A percentile compares a stretch with the other conserved stretches of the same genome.
These are phyloP conservation scores for Episyrphus balteatus DNA, from an alignment of 1,140 invertebrate genomes.

Conservation along the genomic window DNA sequence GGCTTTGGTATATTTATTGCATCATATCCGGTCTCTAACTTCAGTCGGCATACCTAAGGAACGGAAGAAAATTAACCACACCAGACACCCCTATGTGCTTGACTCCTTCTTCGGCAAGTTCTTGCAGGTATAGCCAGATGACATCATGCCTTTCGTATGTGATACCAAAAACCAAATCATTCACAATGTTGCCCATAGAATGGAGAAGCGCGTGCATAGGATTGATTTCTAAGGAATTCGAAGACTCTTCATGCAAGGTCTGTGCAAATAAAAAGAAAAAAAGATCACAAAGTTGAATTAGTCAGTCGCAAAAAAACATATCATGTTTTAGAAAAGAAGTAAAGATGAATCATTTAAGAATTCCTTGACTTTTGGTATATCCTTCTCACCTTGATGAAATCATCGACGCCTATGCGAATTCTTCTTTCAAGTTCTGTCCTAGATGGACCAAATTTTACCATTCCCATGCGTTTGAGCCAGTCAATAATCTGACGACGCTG, in stretches of 20 bases:
- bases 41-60: constrained; percentile 48
- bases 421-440: constrained; percentile 53
- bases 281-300: background rate
- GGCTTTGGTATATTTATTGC: background rate
- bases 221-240: constrained; percentile 10
- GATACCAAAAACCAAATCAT: constrained; percentile 63
- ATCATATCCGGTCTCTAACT: background rate
- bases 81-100: constrained; percentile 69
- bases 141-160: constrained; percentile 53
- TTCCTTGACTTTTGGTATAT: constrained; percentile 1
- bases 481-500: constrained; percentile 62
- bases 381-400: constrained; percentile 47
- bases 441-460: constrained; percentile 50
- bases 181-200: constrained; percentile 63
- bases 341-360: background rate
- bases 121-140: constrained; percentile 60
- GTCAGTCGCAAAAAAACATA: background rate
- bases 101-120: constrained; percentile 65
- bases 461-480: constrained; percentile 65
- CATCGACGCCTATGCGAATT: constrained; percentile 49
- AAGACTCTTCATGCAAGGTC: constrained; percentile 8
- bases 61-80: constrained; percentile 70
- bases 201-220: constrained; percentile 44
- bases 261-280: background rate
- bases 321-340: background rate